These are phyloP conservation scores for Brachyrhaphis roseni DNA, from an alignment of 2,797 vertebrate genomes.

Conservation along the genomic window DNA sequence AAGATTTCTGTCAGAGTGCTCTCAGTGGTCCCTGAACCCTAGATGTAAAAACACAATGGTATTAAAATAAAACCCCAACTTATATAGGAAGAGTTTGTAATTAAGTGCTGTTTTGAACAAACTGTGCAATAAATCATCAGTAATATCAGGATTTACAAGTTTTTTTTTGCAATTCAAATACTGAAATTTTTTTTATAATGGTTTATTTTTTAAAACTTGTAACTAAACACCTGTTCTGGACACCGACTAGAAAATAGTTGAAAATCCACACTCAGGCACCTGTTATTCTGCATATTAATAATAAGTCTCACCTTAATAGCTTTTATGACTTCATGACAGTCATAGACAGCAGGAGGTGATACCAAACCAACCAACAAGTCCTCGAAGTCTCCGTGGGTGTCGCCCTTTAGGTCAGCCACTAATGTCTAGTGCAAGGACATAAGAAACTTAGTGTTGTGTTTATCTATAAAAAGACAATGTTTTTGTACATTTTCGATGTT, in stretches of 20 bases:
- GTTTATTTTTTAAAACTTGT: background rate
- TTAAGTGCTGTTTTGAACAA: background rate
- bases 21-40: conserved; percentile 89
- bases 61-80: background rate
- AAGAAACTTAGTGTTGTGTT: background rate
- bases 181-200: background rate
- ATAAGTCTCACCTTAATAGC: conserved; percentile 84
- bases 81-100: background rate
- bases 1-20: conserved; percentile 88
- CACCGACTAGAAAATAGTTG: background rate
- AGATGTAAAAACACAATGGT: conserved; percentile 2
- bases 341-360: conserved; percentile 78
- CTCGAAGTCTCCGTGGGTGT: conserved; percentile 88
- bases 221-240: background rate
- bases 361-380: conserved; percentile 83
- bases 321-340: conserved; percentile 83
- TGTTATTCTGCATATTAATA: too few species aligned
- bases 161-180: background rate
- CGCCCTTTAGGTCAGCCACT: conserved; percentile 84
- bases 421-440: conserved; percentile 62
- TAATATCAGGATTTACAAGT: background rate
- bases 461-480: background rate
- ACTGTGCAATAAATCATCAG: background rate
- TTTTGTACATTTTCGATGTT: background rate
- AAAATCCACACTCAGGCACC: background rate